Base-by-base conservation (phyloP, 2,888 invertebrate species). In the Orchesellides sinensis region DNA sequence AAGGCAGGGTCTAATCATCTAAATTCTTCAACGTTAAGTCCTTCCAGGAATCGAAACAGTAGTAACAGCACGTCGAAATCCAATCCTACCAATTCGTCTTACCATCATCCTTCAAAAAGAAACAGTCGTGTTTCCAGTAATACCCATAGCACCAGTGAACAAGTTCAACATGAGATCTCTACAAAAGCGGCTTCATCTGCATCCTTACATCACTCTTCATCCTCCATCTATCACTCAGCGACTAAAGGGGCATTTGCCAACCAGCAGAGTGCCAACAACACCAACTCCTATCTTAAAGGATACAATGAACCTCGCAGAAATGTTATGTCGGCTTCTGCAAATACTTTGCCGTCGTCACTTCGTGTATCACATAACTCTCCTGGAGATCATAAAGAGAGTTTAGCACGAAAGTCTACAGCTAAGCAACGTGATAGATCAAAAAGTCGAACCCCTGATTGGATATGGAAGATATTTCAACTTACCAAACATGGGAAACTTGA, bases 381-480 rank as follows among this genome's bases (percentile, higher is more conserved):
- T 17, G 69, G 45, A 68, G 59, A 66, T 61, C 79, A 63, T 70
- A 79, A 79, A 69, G 61, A 72, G 66, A 70, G 19, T 49, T 66
- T 49, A 12, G 32, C 45, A 54, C 32, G 52, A 25, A 70, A 14
- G 61, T 25, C 23, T 32, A 54, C 27, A 12, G 49, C 49, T 19
- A 65, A 69, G n/a, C 87, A 35, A 85, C 79, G 70, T 79, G 79
- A 84, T 59, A 86, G 87, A 74, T 89, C 89, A 52, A 85, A 88
- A 73, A 89, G 89, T 35, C 84, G 89, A 63, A 89, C 89, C 8
- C 90, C 90, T 10, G 90, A 90, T 77, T 90, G 90, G 90, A 90
- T 90, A 70, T 89, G 89, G 85, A 89, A 89, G 82, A 89, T 90
- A 17, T 90, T 90, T 83, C 88, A 89, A 74, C 88, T 89, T 49